Evolutionary conservation across 2,113 vertebrate species (phyloP), one percentile per base, ranked within the genome.

Genomic region (Triplophysa dalaica): DNA sequence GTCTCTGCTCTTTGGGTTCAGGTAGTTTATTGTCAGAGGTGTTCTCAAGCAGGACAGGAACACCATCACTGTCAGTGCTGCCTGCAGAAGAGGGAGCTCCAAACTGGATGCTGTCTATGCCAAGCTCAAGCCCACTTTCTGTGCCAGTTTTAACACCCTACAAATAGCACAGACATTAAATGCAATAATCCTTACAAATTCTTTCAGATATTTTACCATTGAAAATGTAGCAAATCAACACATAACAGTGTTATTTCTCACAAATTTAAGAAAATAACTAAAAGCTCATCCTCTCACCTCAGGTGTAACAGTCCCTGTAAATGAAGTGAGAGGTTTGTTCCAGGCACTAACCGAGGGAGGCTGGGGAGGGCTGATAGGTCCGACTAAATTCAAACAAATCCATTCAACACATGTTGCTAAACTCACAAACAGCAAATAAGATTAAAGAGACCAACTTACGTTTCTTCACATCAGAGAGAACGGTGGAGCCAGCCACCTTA

Each of bases 291-390:
- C 21, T 38, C 91, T 86, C 89, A 98, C 97, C 95, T 98, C 98
- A 83, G 95, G 87, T 61, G 93, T 88, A 74, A 94, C 68, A 0
- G 93, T 82, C 79, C 95, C 94, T 83, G 95, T 95, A 88, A 99
- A 99, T 21, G 97, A 96, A 68, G 97, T 98, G 82, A 99, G 92
- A 81, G 98, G 98, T 85, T 99, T 99, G 91, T 98, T 99, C 98
- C 98, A 99, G 56, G 98, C 98, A 90, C 97, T 99, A 85, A 98
- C 96, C n/a, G 97, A 95, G 54, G 97, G 96, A 41, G 97, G 96
- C 86, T 98, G 97, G 22, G 95, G 97, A 77, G 97, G 95, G 87
- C 96, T 99, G 87, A 99, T 99, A 72, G 95, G 95, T 90, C 96
- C 97, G 88, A 99, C 98, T 99, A 85, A 7, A 82, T 83, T 8